Conservation (phyloP, 2,888 invertebrate genomes). For the Sycophila texana region DNA sequence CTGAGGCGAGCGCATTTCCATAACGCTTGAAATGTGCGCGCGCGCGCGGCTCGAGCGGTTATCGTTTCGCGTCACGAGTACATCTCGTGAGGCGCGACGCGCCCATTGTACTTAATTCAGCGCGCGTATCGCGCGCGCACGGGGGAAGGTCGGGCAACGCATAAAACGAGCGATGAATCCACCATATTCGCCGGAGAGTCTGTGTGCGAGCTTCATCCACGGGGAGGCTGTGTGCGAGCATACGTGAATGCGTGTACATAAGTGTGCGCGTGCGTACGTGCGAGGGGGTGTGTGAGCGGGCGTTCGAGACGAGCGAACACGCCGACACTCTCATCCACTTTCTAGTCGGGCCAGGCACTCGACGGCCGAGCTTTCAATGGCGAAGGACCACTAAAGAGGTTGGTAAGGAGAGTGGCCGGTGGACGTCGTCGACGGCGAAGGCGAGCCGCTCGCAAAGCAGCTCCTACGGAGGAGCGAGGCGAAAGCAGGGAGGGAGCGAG, state of each 20-base stretch:
- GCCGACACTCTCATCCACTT: constrained; percentile 18
- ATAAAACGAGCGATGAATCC: constrained; percentile 34
- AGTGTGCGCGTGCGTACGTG: neutral
- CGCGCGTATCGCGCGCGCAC: neutral
- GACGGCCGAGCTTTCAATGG: constrained; percentile 27
- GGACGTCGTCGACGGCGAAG: constrained; percentile 4
- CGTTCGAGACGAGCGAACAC: neutral
- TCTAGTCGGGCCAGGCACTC: constrained; percentile 16
- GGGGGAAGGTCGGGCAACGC: neutral
- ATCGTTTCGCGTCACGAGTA: constrained; percentile 20
- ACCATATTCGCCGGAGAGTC: constrained; percentile 18
- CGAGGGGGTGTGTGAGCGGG: neutral
- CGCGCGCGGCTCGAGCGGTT: constrained; percentile 2
- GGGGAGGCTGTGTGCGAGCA: too few relatives aligned
- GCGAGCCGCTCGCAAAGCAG: constrained; percentile 42
- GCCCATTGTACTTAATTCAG: constrained; percentile 7
- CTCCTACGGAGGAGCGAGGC: neutral
- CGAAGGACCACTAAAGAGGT: constrained; percentile 54
- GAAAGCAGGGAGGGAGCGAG: constrained; percentile 47
- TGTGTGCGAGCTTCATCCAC: too few relatives aligned
- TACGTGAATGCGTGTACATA: too few relatives aligned
- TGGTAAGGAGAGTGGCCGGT: constrained; percentile 32
- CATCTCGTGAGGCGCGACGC: neutral
- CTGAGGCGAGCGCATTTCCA: neutral
- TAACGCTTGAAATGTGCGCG: constrained; percentile 19